Conservation (phyloP, 1,140 invertebrate genomes). For the Heliconius eleuchia region DNA sequence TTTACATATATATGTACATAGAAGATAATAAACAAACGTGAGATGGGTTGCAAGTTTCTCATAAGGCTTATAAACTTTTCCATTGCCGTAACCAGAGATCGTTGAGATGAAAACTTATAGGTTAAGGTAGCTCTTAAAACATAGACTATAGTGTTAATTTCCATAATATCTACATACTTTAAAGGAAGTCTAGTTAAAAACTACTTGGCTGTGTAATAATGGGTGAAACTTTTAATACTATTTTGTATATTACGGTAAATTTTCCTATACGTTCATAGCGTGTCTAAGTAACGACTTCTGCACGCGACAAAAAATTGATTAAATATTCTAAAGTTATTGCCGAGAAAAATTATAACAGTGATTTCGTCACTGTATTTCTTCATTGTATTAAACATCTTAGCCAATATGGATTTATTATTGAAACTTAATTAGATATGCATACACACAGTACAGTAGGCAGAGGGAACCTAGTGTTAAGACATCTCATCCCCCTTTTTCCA, state of each 20-base stretch:
- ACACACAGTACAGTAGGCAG: too few relatives aligned
- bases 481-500: too few relatives aligned
- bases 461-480: too few relatives aligned
- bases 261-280: neutral
- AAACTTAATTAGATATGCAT: neutral
- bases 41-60: constrained; percentile 11
- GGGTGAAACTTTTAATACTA: neutral
- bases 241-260: neutral
- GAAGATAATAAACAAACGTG: constrained; percentile 20
- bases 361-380: too few relatives aligned
- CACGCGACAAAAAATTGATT: neutral
- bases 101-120: constrained; percentile 1
- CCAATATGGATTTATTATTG: neutral
- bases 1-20: neutral
- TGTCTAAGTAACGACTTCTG: neutral
- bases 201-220: neutral
- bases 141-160: neutral
- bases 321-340: too few relatives aligned
- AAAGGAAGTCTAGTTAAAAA: neutral
- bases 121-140: neutral
- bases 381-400: too few relatives aligned
- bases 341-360: too few relatives aligned
- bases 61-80: constrained; percentile 17
- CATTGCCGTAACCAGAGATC: constrained; percentile 2
- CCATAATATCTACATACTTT: neutral